These are phyloP conservation scores for Grallaria varia DNA, from an alignment of 2,113 vertebrate species.

Conservation along the genomic window DNA sequence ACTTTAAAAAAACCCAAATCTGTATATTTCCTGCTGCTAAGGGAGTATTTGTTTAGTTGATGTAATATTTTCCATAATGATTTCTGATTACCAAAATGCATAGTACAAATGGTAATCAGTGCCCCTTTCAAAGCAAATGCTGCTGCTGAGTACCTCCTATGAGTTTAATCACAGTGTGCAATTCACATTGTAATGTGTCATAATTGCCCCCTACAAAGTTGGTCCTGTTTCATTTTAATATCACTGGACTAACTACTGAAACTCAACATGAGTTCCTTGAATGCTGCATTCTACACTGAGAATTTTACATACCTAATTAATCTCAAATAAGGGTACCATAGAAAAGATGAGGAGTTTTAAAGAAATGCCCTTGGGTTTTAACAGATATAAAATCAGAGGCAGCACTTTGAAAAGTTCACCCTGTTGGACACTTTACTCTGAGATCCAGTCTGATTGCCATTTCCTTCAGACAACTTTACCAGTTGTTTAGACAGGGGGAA, in stretches of 20 bases:
- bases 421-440: conserved; percentile 53
- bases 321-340: conserved; percentile 27
- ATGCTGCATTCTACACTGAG: conserved; percentile 35
- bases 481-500: not conserved
- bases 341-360: conserved; percentile 12
- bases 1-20: not conserved
- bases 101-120: conserved; percentile 76
- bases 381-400: conserved; percentile 59
- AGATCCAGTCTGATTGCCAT: conserved; percentile 56
- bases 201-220: conserved; percentile 75
- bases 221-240: conserved; percentile 70
- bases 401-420: conserved; percentile 60
- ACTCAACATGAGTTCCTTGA: conserved; percentile 41
- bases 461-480: conserved; percentile 56
- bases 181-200: conserved; percentile 71
- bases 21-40: conserved; percentile 57
- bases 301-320: conserved; percentile 55
- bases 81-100: conserved; percentile 78
- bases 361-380: conserved; percentile 18
- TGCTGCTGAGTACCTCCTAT: conserved; percentile 72
- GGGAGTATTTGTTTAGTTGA: conserved; percentile 70
- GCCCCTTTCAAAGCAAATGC: conserved; percentile 72
- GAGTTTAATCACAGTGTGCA: conserved; percentile 78
- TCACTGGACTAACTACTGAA: conserved; percentile 66
- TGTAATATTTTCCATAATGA: conserved; percentile 71